Conservation (phyloP, 1,140 invertebrate species). For the Maniola jurtina region DNA sequence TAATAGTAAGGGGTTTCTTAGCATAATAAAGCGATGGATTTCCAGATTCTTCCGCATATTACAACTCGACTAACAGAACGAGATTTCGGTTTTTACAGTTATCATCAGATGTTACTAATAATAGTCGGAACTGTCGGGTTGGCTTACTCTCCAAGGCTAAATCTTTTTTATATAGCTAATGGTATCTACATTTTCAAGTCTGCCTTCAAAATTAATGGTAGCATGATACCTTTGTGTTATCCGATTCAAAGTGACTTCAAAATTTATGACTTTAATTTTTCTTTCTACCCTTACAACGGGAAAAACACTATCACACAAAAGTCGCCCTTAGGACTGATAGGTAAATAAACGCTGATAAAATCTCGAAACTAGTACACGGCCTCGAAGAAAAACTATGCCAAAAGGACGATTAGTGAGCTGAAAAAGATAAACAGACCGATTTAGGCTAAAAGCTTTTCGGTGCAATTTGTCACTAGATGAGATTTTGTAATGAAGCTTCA, state of each 20-base stretch:
- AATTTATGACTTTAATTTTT: slow-evolving; percentile 1
- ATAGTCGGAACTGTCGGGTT: too few relatives aligned
- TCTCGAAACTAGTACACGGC: slow-evolving; percentile 2
- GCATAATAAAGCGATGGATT: too few relatives aligned
- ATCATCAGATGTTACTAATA: too few relatives aligned
- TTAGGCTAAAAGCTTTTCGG: slow-evolving; percentile 11
- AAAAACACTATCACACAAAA: not conserved
- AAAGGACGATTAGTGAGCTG: not conserved
- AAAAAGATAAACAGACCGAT: slow-evolving; percentile 2
- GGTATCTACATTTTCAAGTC: too few relatives aligned
- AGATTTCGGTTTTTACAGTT: too few relatives aligned
- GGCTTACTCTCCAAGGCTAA: too few relatives aligned
- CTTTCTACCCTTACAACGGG: not conserved
- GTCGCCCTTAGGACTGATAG: not conserved
- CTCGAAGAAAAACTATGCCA: slow-evolving; percentile 2
- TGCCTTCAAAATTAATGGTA: too few relatives aligned
- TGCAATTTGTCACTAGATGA: not conserved
- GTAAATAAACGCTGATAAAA: slow-evolving; percentile 1
- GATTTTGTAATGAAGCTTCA: not conserved
- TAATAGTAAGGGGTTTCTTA: too few relatives aligned
- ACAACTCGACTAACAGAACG: too few relatives aligned
- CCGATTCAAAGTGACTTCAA: not conserved
- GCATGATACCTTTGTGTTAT: too few relatives aligned
- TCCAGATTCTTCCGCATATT: too few relatives aligned
- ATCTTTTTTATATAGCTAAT: too few relatives aligned